A percentile compares a stretch with the other conserved stretches of the same genome.
phyloP scores from a whole-genome alignment of 2,113 vertebrate genomes.

The Gobiocypris rarus region DNA sequence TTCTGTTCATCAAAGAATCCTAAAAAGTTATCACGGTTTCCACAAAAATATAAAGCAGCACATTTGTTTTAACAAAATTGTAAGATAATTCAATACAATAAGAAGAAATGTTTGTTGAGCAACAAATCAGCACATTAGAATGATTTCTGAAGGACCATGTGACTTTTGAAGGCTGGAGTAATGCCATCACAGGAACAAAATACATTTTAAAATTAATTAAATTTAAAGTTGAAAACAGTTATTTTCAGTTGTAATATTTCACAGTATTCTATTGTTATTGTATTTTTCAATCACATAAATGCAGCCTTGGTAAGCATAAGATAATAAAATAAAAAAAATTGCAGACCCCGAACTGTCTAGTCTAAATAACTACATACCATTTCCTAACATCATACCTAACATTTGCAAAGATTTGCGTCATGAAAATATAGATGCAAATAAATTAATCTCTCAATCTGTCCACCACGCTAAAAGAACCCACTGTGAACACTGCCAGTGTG shows the following conservation, averaged over 20 bases:
- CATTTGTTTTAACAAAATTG: neutral
- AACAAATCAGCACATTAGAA: too few relatives aligned
- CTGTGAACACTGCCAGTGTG: neutral
- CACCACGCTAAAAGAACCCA: neutral
- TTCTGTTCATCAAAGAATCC: neutral
- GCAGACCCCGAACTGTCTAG: too few relatives aligned
- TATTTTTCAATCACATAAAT: too few relatives aligned
- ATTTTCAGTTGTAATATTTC: too few relatives aligned
- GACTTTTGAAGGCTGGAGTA: too few relatives aligned
- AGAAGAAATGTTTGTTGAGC: neutral
- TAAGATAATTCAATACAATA: neutral
- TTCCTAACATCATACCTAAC: neutral
- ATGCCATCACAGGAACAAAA: neutral
- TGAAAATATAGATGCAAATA: constrained; percentile 2
- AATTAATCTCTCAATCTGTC: neutral
- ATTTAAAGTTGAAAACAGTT: too few relatives aligned
- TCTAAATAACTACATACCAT: too few relatives aligned
- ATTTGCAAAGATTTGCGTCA: neutral
- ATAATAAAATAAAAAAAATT: too few relatives aligned
- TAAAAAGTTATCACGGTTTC: neutral
- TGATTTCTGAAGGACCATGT: too few relatives aligned
- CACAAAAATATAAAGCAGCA: neutral
- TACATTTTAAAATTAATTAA: too few relatives aligned
- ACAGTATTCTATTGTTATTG: too few relatives aligned
- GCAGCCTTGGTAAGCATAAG: too few relatives aligned